A percentile compares a stretch with the other conserved stretches of the same genome.
Conservation (phyloP, 1,140 invertebrate species). For the Parapsyche elsis region DNA sequence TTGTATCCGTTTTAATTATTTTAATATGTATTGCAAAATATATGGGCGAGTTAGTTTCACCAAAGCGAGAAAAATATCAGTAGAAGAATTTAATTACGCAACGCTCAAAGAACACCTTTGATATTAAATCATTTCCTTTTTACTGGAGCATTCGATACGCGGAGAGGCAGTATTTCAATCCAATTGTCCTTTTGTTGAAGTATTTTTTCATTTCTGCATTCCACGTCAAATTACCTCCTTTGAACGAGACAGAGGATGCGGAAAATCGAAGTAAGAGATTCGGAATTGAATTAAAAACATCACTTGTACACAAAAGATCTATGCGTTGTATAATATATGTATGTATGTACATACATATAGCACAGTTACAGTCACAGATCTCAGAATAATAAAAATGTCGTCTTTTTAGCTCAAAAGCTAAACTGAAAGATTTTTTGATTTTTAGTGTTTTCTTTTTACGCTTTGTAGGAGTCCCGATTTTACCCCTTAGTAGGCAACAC, state of each 20-base stretch:
- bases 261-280: slow-evolving; percentile 37
- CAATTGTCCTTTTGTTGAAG: slow-evolving; percentile 38
- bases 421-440: neutral
- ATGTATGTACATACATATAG: too few species aligned
- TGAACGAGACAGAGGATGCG: slow-evolving; percentile 20
- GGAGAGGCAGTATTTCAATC: slow-evolving; percentile 24
- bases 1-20: neutral
- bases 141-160: slow-evolving; percentile 7
- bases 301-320: neutral
- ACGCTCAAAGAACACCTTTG: slow-evolving; percentile 21
- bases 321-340: too few species aligned
- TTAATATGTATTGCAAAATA: neutral
- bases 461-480: slow-evolving; percentile 30
- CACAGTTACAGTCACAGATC: too few species aligned
- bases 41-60: neutral
- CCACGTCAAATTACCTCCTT: slow-evolving; percentile 36
- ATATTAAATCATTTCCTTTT: slow-evolving; percentile 35
- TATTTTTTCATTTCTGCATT: slow-evolving; percentile 44
- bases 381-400: too few species aligned
- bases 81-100: slow-evolving; percentile 4
- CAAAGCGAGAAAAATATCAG: neutral
- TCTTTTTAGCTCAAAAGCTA: too few species aligned
- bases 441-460: slow-evolving; percentile 3
- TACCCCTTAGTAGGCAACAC: slow-evolving; percentile 24
- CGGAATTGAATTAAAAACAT: slow-evolving; percentile 26